Conservation (phyloP, 2,888 invertebrate genomes). For the Drosophila stalkeri region DNA sequence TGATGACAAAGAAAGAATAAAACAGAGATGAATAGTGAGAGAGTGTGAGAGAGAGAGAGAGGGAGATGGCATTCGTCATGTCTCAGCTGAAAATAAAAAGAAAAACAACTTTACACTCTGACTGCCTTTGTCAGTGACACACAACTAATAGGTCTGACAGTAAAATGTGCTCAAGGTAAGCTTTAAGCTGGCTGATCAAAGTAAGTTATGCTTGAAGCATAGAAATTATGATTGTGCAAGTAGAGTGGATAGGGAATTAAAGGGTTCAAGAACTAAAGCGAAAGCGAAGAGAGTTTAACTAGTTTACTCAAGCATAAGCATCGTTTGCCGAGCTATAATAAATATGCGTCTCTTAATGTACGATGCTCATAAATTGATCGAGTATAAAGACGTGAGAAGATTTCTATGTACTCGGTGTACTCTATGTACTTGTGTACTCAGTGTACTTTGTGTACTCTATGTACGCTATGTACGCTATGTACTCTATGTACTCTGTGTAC, state of each 20-base stretch:
- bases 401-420: not conserved
- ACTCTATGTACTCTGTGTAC: not conserved
- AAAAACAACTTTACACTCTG: not conserved
- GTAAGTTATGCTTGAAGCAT: not conserved
- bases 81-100: constrained; percentile 35
- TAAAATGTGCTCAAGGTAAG: not conserved
- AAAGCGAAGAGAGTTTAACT: not conserved
- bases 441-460: not conserved
- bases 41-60: too few relatives aligned
- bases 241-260: not conserved
- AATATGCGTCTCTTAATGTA: too few relatives aligned
- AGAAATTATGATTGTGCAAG: not conserved
- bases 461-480: not conserved
- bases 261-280: not conserved
- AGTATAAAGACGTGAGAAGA: too few relatives aligned
- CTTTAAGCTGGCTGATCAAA: not conserved
- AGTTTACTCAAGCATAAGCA: too few relatives aligned
- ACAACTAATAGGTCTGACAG: not conserved
- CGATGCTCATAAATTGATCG: too few relatives aligned
- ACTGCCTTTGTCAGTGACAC: constrained; percentile 17
- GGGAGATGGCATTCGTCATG: constrained; percentile 41
- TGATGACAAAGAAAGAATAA: constrained; percentile 19
- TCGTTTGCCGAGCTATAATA: too few relatives aligned
- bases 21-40: not conserved
- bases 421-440: not conserved